Conservation (phyloP, 2,888 invertebrate species). For the Trimorus sp. region DNA sequence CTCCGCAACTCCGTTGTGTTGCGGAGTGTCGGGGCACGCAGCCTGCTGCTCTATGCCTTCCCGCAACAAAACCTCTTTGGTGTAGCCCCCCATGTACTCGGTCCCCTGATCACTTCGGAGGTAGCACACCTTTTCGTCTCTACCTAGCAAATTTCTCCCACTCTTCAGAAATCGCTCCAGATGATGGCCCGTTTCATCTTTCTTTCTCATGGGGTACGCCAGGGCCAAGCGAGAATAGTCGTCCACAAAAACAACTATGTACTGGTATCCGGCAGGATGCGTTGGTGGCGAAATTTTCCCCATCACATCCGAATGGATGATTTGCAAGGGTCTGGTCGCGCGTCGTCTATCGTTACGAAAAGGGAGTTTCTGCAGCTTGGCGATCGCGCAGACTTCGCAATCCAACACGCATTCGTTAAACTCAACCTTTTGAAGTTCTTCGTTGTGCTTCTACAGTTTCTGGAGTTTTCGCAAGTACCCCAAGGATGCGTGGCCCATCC, state of each 20-base stretch:
- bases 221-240: neutral
- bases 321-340: neutral
- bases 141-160: neutral
- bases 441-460: constrained; percentile 2
- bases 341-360: constrained; percentile 2
- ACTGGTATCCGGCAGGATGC: constrained; percentile 5
- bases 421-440: neutral
- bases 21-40: neutral
- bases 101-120: constrained; percentile 1
- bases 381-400: constrained; percentile 1
- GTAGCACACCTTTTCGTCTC: neutral
- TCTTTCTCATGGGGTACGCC: neutral
- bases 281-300: constrained; percentile 6
- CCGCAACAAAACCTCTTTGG: neutral
- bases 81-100: constrained; percentile 3
- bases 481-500: constrained; percentile 1
- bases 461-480: constrained; percentile 15
- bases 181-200: neutral
- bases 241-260: neutral
- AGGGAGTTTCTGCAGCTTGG: constrained; percentile 7
- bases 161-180: neutral
- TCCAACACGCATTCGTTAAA: constrained; percentile 8
- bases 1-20: constrained; percentile 1
- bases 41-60: neutral
- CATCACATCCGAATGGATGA: constrained; percentile 12